Base-by-base conservation (phyloP, 2,797 vertebrate species). In the Tangara arthus region DNA sequence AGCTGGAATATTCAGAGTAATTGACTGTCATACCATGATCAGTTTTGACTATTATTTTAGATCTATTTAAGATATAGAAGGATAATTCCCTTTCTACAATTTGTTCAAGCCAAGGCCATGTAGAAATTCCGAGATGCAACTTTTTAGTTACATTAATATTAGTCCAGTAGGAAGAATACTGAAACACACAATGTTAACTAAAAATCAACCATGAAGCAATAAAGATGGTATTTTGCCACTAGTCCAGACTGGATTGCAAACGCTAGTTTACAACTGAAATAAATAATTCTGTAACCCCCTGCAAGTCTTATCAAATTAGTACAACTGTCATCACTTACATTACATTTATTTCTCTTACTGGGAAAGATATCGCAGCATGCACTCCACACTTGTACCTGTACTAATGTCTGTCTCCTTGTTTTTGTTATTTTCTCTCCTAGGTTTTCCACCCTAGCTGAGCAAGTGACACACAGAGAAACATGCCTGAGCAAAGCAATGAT, bases 401-500 rank as follows among this genome's bases (percentile, higher is more conserved):
- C 71, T 96, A 83, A 96, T 56, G 8, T 20, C 22, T 63, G 3
- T 35, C 28, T 44, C 83, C 11, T 14, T 80, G 5, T 9, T 91
- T 64, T 64, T 84, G 10, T 41, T 77, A 30, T 88, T 95, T 96
- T 83, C 41, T 79, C 73, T 61, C 55, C 61, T 78, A 98, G 98
- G 87, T 95, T 85, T 83, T 82, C 35, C 6, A 7, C 44, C 60
- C 28, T 65, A 75, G n/a, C 37, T 94, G 92, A 82, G n/a, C 63
- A 92, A 77, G 46, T 50, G 56, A 85, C 32, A 53, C 53, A 77
- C 34, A 2, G 20, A 53, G 85, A 98, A 97, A 69, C 85, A 98
- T 98, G 98, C 98, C 98, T 13, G 98, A 98, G 49, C 98, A 98
- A 96, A 98, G 98, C 96, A 98, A 98, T 8, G 98, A 98, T 93